Base-by-base conservation (phyloP, 2,888 invertebrate genomes). In the Dryobota labecula region DNA sequence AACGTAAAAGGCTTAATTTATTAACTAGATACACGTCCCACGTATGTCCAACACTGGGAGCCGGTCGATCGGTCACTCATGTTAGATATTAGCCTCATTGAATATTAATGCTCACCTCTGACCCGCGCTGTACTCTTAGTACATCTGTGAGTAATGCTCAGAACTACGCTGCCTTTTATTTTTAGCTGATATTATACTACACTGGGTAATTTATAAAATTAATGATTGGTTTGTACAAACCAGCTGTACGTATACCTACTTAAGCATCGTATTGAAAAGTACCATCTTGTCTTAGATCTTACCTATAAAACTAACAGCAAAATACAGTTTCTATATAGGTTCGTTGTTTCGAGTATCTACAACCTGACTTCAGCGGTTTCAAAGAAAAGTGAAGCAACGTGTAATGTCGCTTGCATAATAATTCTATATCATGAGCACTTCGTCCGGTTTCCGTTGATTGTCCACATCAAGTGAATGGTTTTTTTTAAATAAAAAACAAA, bases 81-180 rank as follows among this genome's bases (percentile, higher is more conserved):
- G 87, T 86, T 81, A 72, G 76, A 81, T 82, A 80, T 78, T 73
- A 77, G 60, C 74, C 85, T 82, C 77, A 83, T 84, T 84, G 84
- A 86, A 86, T 86, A 86, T 87, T 84, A 81, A 86, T 85, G 83
- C 64, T 81, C 79, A 90, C 90, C 89, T 84, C 68, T 87, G 81
- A 86, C 65, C 81, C 57, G 69, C 64, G 63, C 62, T 61, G 67
- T 66, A 54, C 71, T 79, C 56, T 70, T 76, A 71, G 60, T 79
- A 72, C 68, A 76, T 51, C 41, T 18, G 45, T 80, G 85, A 85
- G 63, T 85, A 63, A 83, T 83, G 71, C 63, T 30, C 65, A 54
- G 64, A 68, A 62, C 73, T 78, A 68, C 71, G 54, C 20, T 57
- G 36, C 51, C 56, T 72, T 82, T 84, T 84, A 84, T 86, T 86